Conservation (phyloP, 2,888 invertebrate species). For the Cheiracanthium punctorium region DNA sequence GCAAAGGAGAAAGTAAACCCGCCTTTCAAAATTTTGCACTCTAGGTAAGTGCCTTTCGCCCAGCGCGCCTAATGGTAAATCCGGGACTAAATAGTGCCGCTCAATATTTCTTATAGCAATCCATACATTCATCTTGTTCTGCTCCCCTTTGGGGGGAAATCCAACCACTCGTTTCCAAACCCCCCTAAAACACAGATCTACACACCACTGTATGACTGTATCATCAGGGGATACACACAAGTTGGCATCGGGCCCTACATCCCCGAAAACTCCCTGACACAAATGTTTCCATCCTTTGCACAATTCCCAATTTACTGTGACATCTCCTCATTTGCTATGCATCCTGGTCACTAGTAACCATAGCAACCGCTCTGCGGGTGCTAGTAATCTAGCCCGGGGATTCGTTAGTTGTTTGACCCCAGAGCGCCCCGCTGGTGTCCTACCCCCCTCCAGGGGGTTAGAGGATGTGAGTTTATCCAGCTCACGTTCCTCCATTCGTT, state of each 20-base stretch:
- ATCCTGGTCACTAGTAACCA: constrained; percentile 55
- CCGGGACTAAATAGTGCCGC: too few species aligned
- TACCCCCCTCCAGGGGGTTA: constrained; percentile 2
- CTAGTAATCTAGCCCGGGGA: constrained; percentile 42
- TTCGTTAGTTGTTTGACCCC: constrained; percentile 64
- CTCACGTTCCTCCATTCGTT: constrained; percentile 1
- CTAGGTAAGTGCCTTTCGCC: too few species aligned
- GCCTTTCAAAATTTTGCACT: too few species aligned
- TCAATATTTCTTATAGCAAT: too few species aligned
- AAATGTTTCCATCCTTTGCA: constrained; percentile 38
- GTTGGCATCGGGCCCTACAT: neutral
- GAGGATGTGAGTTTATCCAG: neutral
- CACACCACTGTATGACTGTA: neutral
- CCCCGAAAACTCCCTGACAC: constrained; percentile 41
- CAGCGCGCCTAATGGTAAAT: too few species aligned
- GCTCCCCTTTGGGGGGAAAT: too few species aligned
- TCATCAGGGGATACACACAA: neutral
- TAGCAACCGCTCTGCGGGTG: constrained; percentile 56
- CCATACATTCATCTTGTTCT: too few species aligned
- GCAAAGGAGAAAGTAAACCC: too few species aligned
- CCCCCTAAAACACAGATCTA: too few species aligned
- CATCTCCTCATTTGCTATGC: constrained; percentile 68
- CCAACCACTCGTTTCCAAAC: too few species aligned
- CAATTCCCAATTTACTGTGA: constrained; percentile 56
- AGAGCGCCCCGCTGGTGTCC: constrained; percentile 23